A percentile compares a stretch with the other conserved stretches of the same genome.
phyloP scores from a whole-genome alignment of 2,888 invertebrate genomes.

The Plagodis dolabraria region DNA sequence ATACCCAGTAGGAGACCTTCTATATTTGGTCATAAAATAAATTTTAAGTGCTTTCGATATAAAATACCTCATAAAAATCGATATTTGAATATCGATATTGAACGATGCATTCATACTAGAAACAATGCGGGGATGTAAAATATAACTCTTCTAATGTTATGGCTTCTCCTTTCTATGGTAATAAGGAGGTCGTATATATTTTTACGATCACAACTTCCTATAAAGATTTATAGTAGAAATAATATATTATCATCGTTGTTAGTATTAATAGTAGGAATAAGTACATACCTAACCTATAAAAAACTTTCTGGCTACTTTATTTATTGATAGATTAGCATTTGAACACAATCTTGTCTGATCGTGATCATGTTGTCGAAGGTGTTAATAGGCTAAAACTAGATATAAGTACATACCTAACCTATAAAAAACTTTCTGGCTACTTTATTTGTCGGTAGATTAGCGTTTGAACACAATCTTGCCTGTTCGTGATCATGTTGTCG shows the following conservation, averaged over 20 bases:
- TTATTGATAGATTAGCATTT: no score
- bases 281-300: no score
- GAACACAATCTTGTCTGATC: no score
- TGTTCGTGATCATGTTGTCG: no score
- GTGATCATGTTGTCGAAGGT: no score
- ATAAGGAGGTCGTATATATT: constrained; percentile 58
- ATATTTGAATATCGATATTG: constrained; percentile 47
- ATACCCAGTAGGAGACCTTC: constrained; percentile 31
- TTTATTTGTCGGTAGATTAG: no score
- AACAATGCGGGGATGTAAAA: constrained; percentile 60
- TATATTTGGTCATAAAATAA: constrained; percentile 37
- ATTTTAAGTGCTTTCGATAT: constrained; percentile 36
- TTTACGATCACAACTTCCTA: constrained; percentile 57
- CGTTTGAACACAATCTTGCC: no score
- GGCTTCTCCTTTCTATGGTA: constrained; percentile 65
- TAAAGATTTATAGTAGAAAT: constrained; percentile 49
- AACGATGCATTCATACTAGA: constrained; percentile 55
- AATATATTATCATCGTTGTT: constrained; percentile 18
- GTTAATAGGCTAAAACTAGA: no score
- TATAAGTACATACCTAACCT: no score
- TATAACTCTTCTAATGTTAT: constrained; percentile 60
- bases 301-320: no score
- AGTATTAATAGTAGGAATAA: no score
- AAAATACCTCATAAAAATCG: constrained; percentile 53
- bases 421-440: no score